phyloP scores from a whole-genome alignment of 2,113 vertebrate species.

The Agapornis roseicollis region DNA sequence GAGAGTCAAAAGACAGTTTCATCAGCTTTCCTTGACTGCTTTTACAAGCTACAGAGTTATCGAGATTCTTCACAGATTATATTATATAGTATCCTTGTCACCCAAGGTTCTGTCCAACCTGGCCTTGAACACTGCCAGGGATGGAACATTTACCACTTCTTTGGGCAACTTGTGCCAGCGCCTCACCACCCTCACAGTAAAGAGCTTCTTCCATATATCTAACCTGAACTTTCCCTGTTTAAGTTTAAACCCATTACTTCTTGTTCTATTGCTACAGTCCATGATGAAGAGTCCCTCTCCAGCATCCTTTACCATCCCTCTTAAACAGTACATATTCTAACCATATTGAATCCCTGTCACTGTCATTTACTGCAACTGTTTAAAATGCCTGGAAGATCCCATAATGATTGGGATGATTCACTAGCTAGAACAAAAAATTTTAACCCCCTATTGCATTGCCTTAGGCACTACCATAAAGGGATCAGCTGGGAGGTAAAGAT shows the following conservation, averaged over 20 bases:
- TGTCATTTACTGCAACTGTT: not conserved
- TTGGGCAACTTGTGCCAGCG: not conserved
- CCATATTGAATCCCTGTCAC: not conserved
- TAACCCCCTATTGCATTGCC: not conserved
- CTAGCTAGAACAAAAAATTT: not conserved
- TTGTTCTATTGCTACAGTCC: not conserved
- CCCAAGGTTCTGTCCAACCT: not conserved
- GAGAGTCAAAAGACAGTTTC: not conserved
- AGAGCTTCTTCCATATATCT: not conserved
- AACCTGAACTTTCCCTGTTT: not conserved
- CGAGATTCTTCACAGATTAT: not conserved
- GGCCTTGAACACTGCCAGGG: not conserved
- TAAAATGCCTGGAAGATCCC: not conserved
- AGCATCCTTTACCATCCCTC: not conserved
- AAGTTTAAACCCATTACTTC: not conserved
- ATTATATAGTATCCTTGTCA: not conserved
- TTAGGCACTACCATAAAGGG: not conserved
- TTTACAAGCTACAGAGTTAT: not conserved
- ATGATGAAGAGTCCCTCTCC: not conserved
- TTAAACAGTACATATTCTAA: not conserved
- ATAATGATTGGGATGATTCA: not conserved
- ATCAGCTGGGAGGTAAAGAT: not conserved
- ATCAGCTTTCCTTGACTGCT: not conserved
- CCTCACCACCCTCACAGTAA: not conserved
- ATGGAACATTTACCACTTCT: not conserved